These are phyloP conservation scores for Cephus pulcher DNA, from an alignment of 2,888 invertebrate species.

Conservation along the genomic window DNA sequence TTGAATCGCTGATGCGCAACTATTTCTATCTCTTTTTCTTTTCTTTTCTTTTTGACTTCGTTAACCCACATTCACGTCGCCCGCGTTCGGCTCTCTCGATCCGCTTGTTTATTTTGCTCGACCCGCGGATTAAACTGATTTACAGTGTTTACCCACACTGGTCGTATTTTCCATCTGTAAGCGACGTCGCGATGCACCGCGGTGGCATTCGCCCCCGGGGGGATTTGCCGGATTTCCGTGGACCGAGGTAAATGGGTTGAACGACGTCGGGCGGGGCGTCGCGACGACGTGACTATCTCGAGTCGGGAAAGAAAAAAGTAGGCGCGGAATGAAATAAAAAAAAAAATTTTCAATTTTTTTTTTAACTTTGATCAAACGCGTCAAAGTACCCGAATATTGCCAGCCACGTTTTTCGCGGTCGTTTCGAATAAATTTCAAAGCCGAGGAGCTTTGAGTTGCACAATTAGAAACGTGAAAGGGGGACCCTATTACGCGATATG, in stretches of 20 bases:
- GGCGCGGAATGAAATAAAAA: too few relatives aligned
- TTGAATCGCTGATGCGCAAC: slow-evolving; percentile 52
- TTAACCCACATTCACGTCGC: slow-evolving; percentile 52
- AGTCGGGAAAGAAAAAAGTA: too few relatives aligned
- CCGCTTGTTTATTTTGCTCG: slow-evolving; percentile 27
- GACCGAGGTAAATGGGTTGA: not conserved
- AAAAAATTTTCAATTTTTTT: too few relatives aligned
- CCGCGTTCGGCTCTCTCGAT: slow-evolving; percentile 17
- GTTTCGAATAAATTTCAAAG: too few relatives aligned
- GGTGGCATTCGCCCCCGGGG: not conserved
- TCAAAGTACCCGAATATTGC: too few relatives aligned
- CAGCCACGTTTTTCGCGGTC: too few relatives aligned
- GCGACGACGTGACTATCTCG: not conserved
- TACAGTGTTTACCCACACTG: slow-evolving; percentile 40
- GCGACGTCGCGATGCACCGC: not conserved
- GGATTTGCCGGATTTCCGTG: not conserved
- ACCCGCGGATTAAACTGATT: slow-evolving; percentile 42
- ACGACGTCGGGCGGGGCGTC: not conserved
- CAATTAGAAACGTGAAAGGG: too few relatives aligned
- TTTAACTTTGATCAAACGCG: too few relatives aligned
- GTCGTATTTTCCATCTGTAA: slow-evolving; percentile 20
- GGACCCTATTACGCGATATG: too few relatives aligned
- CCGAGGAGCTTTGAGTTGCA: too few relatives aligned
- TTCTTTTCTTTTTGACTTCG: slow-evolving; percentile 45
- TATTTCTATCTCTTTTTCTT: slow-evolving; percentile 39